These are phyloP conservation scores for Cetoscarus ocellatus DNA, from an alignment of 2,797 vertebrate species.

Conservation along the genomic window DNA sequence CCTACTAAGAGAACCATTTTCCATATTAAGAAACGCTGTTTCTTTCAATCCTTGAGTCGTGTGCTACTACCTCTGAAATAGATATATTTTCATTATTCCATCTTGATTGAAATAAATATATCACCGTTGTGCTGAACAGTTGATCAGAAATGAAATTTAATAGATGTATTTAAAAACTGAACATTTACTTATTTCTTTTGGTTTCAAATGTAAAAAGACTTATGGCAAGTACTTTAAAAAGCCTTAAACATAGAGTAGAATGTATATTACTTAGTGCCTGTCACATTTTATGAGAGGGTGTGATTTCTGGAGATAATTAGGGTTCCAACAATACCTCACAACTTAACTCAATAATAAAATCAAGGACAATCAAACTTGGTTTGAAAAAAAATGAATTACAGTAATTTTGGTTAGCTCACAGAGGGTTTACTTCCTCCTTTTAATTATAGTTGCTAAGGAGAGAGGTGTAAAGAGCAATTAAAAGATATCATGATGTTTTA, in stretches of 20 bases:
- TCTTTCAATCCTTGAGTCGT: not conserved
- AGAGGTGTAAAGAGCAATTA: too few relatives aligned
- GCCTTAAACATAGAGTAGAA: constrained; percentile 24
- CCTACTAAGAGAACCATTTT: constrained; percentile 7
- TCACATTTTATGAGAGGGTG: constrained; percentile 10
- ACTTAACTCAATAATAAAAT: too few relatives aligned
- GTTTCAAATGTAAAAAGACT: constrained; percentile 1
- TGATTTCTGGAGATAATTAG: too few relatives aligned
- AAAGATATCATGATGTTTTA: too few relatives aligned
- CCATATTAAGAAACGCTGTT: constrained; percentile 3
- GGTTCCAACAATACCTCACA: too few relatives aligned
- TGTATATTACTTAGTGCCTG: constrained; percentile 13
- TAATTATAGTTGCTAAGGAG: too few relatives aligned
- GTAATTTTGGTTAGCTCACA: too few relatives aligned
- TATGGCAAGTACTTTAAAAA: not conserved
- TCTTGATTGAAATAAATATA: constrained; percentile 12
- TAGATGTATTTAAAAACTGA: constrained; percentile 30
- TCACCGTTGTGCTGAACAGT: constrained; percentile 13
- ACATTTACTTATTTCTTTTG: not conserved
- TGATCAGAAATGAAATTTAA: constrained; percentile 15
- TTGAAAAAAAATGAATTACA: too few relatives aligned
- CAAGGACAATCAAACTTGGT: too few relatives aligned
- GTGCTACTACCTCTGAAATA: constrained; percentile 5
- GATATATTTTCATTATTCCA: not conserved
- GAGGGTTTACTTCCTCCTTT: too few relatives aligned